These are phyloP conservation scores for Passer domesticus DNA, from an alignment of 2,113 vertebrate genomes.

Conservation along the genomic window DNA sequence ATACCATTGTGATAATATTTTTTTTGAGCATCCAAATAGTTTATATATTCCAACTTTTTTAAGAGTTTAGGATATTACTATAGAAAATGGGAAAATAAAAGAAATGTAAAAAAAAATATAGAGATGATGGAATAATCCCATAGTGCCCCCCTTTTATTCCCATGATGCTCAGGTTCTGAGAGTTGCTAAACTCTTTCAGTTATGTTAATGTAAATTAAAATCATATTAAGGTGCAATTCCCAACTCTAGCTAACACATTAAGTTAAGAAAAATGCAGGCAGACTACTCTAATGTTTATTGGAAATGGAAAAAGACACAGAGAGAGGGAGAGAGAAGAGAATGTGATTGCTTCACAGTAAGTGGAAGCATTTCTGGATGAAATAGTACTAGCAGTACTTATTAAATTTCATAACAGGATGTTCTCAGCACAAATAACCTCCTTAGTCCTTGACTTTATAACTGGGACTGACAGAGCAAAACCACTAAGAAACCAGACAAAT, in stretches of 20 bases:
- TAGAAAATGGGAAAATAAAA: neutral
- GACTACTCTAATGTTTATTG: neutral
- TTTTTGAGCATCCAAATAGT: neutral
- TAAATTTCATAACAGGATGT: conserved; percentile 41
- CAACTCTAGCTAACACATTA: neutral
- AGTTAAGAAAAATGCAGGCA: neutral
- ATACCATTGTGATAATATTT: neutral
- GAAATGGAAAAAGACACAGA: neutral
- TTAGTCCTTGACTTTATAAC: conserved; percentile 33
- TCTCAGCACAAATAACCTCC: conserved; percentile 13
- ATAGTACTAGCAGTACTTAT: conserved; percentile 20
- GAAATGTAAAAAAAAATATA: neutral
- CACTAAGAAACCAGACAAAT: neutral
- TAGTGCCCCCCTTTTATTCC: neutral
- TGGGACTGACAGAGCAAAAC: conserved; percentile 5
- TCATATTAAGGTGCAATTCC: conserved; percentile 2
- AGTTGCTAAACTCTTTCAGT: neutral
- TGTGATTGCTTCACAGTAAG: conserved; percentile 27
- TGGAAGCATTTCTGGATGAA: conserved; percentile 17
- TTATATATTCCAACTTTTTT: neutral
- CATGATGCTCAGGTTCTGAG: neutral
- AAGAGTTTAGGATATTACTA: neutral
- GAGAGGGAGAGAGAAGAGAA: neutral
- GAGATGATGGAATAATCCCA: neutral
- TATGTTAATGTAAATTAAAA: conserved; percentile 1